Base-by-base conservation (phyloP, 2,113 vertebrate species). In the Aythya baeri region DNA sequence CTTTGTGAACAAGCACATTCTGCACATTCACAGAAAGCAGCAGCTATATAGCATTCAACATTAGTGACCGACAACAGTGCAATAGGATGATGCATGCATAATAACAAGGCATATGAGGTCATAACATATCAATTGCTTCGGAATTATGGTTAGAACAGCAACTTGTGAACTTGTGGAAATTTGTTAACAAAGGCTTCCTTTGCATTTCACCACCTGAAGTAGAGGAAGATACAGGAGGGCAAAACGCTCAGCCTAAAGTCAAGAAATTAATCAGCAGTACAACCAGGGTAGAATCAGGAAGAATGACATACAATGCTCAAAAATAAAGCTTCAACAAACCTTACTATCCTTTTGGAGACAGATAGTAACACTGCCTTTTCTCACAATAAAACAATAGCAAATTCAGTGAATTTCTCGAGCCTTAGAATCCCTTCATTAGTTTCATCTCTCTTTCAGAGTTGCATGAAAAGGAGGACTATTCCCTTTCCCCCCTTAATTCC, bases 111-210 rank as follows among this genome's bases (percentile, higher is more conserved):
- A 49, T 18, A 18, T 0, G 13, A 72, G 27, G 17, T 43, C n/a
- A 3, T 43, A 83, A 18, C n/a, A 38, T 0, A 22, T 9, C 0
- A 1, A 59, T 10, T 9, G 8, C 32, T 49, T 17, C 2, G 0
- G 2, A n/a, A 66, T 32, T 8, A 17, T 25, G 14, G 44, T 2
- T 71, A 58, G 63, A 83, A 85, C 2, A 65, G 29, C 43, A 66
- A 6, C 17, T 55, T 4, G 3, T 17, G 32, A 66, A 6, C 17
- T 55, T 4, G 3, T 17, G 32, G n/a, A 73, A 23, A 46, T 3
- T 34, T 17, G 18, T 14, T 36, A 20, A 41, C 14, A 22, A 78
- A 57, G 38, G 8, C 6, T 55, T 36, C 22, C 43, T 29, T 9
- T 11, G 14, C 17, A 17, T 23, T 83, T 84, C 31, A 57, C 14